phyloP scores from a whole-genome alignment of 1,140 invertebrate genomes.

The Drosophila albomicans region DNA sequence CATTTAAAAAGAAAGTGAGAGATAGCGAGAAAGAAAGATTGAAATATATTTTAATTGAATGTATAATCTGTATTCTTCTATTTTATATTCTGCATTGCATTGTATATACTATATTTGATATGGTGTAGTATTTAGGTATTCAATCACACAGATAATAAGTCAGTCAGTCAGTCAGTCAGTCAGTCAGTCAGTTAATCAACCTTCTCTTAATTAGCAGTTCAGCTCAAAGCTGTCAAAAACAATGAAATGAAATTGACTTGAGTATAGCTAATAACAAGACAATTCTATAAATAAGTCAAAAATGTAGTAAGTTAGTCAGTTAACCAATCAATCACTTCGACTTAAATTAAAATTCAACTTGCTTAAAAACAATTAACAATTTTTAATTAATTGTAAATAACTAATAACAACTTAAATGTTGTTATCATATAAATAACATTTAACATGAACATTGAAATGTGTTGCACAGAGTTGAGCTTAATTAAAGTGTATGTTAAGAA shows the following conservation, averaged over 20 bases:
- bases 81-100: too few relatives aligned
- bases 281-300: background rate
- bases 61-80: too few relatives aligned
- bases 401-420: background rate
- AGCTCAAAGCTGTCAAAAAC: background rate
- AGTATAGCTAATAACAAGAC: background rate
- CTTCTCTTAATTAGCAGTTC: background rate
- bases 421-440: background rate
- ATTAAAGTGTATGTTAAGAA: slow-evolving; percentile 63
- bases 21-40: too few relatives aligned
- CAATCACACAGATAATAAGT: too few relatives aligned
- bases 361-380: background rate
- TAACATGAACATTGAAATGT: slow-evolving; percentile 19
- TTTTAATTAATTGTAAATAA: background rate
- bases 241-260: background rate
- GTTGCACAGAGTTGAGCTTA: slow-evolving; percentile 51
- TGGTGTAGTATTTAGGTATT: too few relatives aligned
- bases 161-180: background rate
- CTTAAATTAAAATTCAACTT: background rate
- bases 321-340: background rate
- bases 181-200: too few relatives aligned
- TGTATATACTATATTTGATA: too few relatives aligned
- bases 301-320: background rate
- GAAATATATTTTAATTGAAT: too few relatives aligned
- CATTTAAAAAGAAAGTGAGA: too few relatives aligned